A percentile compares a stretch with the other conserved stretches of the same genome.
Conservation (phyloP, 1,140 invertebrate species). For the Ephestia elutella region DNA sequence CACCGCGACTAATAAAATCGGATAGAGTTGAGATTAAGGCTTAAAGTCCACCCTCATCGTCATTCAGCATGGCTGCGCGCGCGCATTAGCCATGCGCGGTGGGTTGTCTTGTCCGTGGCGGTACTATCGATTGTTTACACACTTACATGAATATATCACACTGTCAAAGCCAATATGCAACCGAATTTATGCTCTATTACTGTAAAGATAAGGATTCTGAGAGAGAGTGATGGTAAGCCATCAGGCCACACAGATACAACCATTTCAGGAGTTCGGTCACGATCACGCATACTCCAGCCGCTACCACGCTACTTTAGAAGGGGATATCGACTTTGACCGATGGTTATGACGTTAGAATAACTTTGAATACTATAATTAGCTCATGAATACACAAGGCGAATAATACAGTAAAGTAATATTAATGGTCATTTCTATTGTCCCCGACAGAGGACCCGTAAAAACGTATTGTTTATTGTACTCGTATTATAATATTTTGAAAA, state of each 20-base stretch:
- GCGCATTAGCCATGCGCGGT: slow-evolving; percentile 61
- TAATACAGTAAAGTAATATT: slow-evolving; percentile 43
- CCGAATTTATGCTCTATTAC: slow-evolving; percentile 37
- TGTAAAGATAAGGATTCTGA: slow-evolving; percentile 20
- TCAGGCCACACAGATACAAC: slow-evolving; percentile 50
- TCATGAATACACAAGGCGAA: slow-evolving; percentile 53
- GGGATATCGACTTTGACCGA: slow-evolving; percentile 62
- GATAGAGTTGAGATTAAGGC: slow-evolving; percentile 43
- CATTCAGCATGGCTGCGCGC: slow-evolving; percentile 49
- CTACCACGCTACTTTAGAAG: slow-evolving; percentile 46
- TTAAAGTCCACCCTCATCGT: slow-evolving; percentile 51
- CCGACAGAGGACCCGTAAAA: slow-evolving; percentile 7
- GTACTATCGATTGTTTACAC: slow-evolving; percentile 65
- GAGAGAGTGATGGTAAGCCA: slow-evolving; percentile 12
- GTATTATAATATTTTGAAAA: slow-evolving; percentile 22
- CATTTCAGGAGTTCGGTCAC: slow-evolving; percentile 65
- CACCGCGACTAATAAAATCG: slow-evolving; percentile 50
- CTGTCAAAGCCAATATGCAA: slow-evolving; percentile 27
- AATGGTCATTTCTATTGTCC: slow-evolving; percentile 37
- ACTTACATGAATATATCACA: slow-evolving; percentile 31
- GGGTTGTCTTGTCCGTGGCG: slow-evolving; percentile 38
- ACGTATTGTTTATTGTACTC: slow-evolving; percentile 34
- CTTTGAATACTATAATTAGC: slow-evolving; percentile 68
- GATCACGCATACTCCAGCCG: slow-evolving; percentile 34
- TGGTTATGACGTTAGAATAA: slow-evolving; percentile 69